phyloP scores from a whole-genome alignment of 37 sponge, comb jelly and placozoan species.

The Haliclona indistincta region DNA sequence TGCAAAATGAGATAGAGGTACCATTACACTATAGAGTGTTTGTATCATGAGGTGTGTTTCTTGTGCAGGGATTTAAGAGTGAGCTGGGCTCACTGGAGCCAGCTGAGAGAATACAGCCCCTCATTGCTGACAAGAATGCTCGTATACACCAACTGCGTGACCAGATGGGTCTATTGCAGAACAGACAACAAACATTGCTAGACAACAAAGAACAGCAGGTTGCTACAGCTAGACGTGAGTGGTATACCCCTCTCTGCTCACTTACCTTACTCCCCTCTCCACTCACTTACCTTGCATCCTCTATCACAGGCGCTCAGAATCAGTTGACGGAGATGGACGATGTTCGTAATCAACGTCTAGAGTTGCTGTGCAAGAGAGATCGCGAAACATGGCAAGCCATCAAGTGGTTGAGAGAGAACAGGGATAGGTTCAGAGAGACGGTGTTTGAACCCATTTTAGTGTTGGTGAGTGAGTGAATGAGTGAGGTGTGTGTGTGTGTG shows the following conservation, averaged over 20 bases:
- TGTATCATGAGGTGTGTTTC: not conserved
- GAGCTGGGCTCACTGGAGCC: slow-evolving; percentile 43
- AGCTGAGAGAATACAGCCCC: slow-evolving; percentile 10
- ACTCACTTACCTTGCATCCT: too few relatives aligned
- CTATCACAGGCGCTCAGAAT: slow-evolving; percentile 30
- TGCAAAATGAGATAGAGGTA: slow-evolving; percentile 50
- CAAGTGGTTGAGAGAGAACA: slow-evolving; percentile 87
- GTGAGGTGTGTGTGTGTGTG: not conserved
- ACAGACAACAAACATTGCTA: slow-evolving; percentile 5
- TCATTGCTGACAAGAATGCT: slow-evolving; percentile 19
- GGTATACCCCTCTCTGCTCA: too few relatives aligned
- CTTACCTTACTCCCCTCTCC: too few relatives aligned
- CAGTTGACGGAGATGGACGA: slow-evolving; percentile 70
- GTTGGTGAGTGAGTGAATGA: slow-evolving; percentile 49
- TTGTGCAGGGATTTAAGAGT: slow-evolving; percentile 22
- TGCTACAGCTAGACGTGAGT: slow-evolving; percentile 10
- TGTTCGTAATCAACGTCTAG: slow-evolving; percentile 65
- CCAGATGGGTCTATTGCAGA: slow-evolving; percentile 7
- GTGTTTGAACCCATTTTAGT: slow-evolving; percentile 86
- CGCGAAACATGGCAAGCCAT: slow-evolving; percentile 73
- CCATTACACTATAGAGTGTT: not conserved
- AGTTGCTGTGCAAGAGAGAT: slow-evolving; percentile 53
- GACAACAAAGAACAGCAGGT: slow-evolving; percentile 7
- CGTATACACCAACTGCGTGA: slow-evolving; percentile 12
- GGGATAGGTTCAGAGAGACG: slow-evolving; percentile 69